Base-by-base conservation (phyloP, 2,797 vertebrate species). In the Halcyon badia region DNA sequence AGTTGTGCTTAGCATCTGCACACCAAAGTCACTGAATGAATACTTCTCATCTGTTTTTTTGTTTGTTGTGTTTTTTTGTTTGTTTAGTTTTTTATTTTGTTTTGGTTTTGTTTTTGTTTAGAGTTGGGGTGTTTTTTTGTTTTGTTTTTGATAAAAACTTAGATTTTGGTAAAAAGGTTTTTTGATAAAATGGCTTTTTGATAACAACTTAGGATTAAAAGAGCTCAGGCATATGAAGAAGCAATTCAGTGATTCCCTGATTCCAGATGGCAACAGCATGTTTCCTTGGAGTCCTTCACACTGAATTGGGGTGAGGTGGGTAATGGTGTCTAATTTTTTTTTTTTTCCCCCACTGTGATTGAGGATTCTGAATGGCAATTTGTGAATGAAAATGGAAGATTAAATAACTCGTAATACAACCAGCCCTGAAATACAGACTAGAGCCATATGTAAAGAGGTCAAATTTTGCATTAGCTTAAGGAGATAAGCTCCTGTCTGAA, bases 361-460 rank as follows among this genome's bases (percentile, higher is more conserved):
- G 30, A 77, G 35, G 18, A 41, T 77, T 70, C 24, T 35, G 26
- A 82, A 72, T 25, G 18, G 18, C 37, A 87, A 57, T 62, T 76
- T 72, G 48, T 52, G 39, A 90, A 71, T 37, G 19, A 62, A 81
- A 66, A 39, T 44, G 17, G 12, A 75, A 51, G 24, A 41, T 26
- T 39, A 78, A 62, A 37, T 21, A 65, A 49, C 18, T 7, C 33
- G 12, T 14, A 14, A 71, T 30, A 41, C 41, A 64, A 65, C 7
- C 8, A 72, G 5, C 6, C 25, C 44, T 6, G 0, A 42, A 35
- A 51, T 58, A 0, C 21, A 71, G 21, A 41, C 2, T 25, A 14
- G 54, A 77, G 58, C 8, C 6, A 14, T 31, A 35, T 0, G 14
- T n/a, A 48, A 82, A 83, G n/a, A 72, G 26, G 14, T 54, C 26